These are phyloP conservation scores for Heliconius himera DNA, from an alignment of 1,140 invertebrate genomes.

Conservation along the genomic window DNA sequence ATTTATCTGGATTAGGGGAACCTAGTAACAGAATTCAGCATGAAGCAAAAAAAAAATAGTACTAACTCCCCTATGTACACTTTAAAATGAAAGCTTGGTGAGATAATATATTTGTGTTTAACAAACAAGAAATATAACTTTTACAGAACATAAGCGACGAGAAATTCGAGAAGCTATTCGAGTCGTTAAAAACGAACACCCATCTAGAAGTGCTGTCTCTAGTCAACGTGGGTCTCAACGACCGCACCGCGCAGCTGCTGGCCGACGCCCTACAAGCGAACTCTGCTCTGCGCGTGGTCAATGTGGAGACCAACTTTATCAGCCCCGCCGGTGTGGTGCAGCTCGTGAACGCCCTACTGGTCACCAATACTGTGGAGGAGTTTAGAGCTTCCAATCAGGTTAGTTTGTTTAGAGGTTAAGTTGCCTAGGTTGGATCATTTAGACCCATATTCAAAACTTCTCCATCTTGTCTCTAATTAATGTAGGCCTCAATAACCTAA, in stretches of 20 bases:
- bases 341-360: slow-evolving; percentile 92
- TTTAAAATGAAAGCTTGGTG: too few relatives aligned
- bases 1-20: too few relatives aligned
- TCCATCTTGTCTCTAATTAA: too few relatives aligned
- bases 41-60: too few relatives aligned
- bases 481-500: too few relatives aligned
- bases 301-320: slow-evolving; percentile 98
- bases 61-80: too few relatives aligned
- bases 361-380: slow-evolving; percentile 94
- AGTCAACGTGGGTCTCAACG: slow-evolving; percentile 96
- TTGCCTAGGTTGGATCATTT: too few relatives aligned
- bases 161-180: slow-evolving; percentile 94
- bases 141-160: slow-evolving; percentile 97
- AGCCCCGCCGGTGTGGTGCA: slow-evolving; percentile 91
- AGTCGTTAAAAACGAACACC: slow-evolving; percentile 94
- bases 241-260: slow-evolving; percentile 91
- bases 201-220: slow-evolving; percentile 95
- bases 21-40: too few relatives aligned
- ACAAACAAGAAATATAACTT: too few relatives aligned
- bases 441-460: too few relatives aligned
- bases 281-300: slow-evolving; percentile 93
- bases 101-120: too few relatives aligned
- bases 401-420: slow-evolving; percentile 42
- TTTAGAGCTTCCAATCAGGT: slow-evolving; percentile 98
- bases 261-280: slow-evolving; percentile 94